A percentile compares a stretch with the other conserved stretches of the same genome.
Conservation (phyloP, 2,888 invertebrate genomes). For the Glyphotaelius pellucidus region DNA sequence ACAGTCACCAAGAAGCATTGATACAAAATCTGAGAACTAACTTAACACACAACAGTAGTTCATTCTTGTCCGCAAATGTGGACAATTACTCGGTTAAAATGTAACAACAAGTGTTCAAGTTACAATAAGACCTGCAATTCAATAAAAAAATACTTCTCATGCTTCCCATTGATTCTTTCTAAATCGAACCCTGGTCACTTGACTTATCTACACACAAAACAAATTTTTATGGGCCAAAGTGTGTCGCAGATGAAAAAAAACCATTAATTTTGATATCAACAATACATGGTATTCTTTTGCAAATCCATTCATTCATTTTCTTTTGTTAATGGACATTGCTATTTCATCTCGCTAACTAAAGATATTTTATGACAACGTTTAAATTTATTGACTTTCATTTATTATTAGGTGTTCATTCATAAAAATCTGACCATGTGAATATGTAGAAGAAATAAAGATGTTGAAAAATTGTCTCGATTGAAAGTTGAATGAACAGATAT, state of each 20-base stretch:
- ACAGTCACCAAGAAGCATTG: background rate
- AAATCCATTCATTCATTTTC: constrained; percentile 47
- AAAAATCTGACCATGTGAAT: constrained; percentile 55
- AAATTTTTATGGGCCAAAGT: constrained; percentile 64
- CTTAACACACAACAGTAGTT: background rate
- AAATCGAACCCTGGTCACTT: background rate
- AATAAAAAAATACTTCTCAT: background rate
- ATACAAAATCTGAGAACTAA: background rate
- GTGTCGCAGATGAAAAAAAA: constrained; percentile 39
- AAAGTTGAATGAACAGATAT: background rate
- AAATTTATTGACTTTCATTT: constrained; percentile 64
- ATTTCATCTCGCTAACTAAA: constrained; percentile 52
- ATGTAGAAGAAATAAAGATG: background rate
- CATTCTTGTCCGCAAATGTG: background rate
- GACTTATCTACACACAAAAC: constrained; percentile 65
- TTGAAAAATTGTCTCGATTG: constrained; percentile 15
- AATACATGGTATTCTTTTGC: constrained; percentile 6
- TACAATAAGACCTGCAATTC: background rate
- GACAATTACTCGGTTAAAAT: background rate
- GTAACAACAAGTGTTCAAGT: background rate
- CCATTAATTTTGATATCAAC: background rate
- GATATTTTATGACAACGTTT: constrained; percentile 35
- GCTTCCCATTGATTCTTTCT: background rate
- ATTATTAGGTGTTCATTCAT: constrained; percentile 56
- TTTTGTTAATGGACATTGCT: constrained; percentile 49